phyloP scores from a whole-genome alignment of 2,113 vertebrate species.

The Forbesichthys agassizii region DNA sequence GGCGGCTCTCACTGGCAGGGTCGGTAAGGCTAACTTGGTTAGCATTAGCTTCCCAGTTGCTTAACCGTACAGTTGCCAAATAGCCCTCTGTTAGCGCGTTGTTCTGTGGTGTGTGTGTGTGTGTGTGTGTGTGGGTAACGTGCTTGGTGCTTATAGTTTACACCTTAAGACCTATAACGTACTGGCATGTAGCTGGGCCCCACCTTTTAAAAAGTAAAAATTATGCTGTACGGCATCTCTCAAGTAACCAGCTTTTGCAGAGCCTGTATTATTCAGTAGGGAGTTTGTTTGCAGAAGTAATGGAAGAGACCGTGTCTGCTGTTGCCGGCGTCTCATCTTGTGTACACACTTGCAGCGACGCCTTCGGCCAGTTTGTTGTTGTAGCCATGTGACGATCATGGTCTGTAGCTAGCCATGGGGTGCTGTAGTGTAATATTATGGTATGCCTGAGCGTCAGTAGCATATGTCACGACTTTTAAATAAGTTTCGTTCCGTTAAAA shows the following conservation, averaged over 20 bases:
- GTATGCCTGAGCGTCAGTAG: no score
- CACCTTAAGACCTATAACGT: no score
- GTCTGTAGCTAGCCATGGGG: background rate
- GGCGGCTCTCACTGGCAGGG: constrained; percentile 47
- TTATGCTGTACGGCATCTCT: no score
- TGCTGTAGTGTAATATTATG: no score
- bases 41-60: constrained; percentile 46
- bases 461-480: background rate
- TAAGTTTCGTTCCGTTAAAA: no score
- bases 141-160: no score
- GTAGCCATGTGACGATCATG: constrained; percentile 54
- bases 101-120: background rate
- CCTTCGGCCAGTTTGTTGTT: constrained; percentile 49
- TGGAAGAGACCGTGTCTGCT: background rate
- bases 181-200: no score
- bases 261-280: no score
- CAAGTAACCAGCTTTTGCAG: no score
- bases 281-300: background rate
- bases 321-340: background rate
- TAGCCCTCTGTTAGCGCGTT: background rate
- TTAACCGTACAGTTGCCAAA: background rate
- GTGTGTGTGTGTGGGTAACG: background rate
- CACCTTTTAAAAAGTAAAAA: no score
- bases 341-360: background rate
- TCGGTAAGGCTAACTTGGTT: constrained; percentile 42